Base-by-base conservation (phyloP, 2,797 vertebrate species). In the Mus minutoides region DNA sequence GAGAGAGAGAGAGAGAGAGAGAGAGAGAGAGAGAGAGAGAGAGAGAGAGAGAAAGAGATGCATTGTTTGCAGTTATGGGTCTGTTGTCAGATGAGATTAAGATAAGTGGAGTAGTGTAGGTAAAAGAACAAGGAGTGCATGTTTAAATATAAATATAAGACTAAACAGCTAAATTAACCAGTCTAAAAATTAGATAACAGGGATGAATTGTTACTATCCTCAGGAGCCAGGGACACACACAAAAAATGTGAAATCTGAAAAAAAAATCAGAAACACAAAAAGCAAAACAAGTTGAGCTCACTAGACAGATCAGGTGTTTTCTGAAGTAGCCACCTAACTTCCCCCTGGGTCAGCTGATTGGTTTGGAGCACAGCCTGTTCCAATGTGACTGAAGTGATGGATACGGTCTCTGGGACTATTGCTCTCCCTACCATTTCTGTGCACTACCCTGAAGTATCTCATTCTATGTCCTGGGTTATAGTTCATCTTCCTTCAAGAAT, bases 401-500 rank as follows among this genome's bases (percentile, higher is more conserved):
- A 12, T 60, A 37, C 40, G 46, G 10, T n/a, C 22, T 60, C 26
- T 71, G 4, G 5, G 52, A 73, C 37, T 26, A 29, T 88, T 34
- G n/a, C 54, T 69, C 46, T 76, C 31, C 60, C 11, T 22, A 64
- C 19, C 24, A 60, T 60, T 54, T 92, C 87, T 89, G 58, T 19
- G 16, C 40, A 80, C 5, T 58, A 6, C 40, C 12, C 34, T 52
- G 17, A 22, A 94, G 46, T 52, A 46, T 43, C 78, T 3, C 22
- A 92, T 82, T 82, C 37, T 64, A 29, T 12, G 60, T 34, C 16
- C 93, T 17, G 52, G 29, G 22, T 78, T 78, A 31, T 92, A 78
- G 91, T 83, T 95, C 60, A 90, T 2, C 69, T 78, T 89, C 52
- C 46, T 73, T 29, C 43, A 84, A 52, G 58, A 64, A 94, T 86